Conservation (phyloP, 2,797 vertebrate species). For the Neopelma chrysocephalum region DNA sequence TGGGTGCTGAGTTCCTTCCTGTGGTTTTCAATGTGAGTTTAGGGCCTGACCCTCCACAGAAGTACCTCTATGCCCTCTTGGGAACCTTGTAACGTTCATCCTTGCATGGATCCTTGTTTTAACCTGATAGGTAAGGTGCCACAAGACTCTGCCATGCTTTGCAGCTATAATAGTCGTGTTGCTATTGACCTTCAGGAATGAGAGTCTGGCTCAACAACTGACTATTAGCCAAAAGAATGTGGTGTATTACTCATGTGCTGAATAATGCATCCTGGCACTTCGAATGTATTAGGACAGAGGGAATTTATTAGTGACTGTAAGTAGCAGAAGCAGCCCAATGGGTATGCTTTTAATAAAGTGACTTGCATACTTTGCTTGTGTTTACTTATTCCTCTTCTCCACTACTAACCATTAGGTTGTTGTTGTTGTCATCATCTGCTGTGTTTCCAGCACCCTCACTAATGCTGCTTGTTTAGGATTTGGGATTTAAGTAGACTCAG, state of each 20-base stretch:
- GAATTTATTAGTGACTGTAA: background rate
- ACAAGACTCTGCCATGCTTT: background rate
- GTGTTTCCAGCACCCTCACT: background rate
- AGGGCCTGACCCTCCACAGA: background rate
- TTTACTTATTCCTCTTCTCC: background rate
- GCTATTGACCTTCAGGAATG: constrained; percentile 5
- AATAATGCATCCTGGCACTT: constrained; percentile 22
- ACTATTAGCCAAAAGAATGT: constrained; percentile 13
- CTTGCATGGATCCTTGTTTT: background rate
- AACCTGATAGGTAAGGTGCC: background rate
- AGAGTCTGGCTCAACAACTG: background rate
- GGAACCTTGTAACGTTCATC: background rate
- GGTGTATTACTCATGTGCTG: constrained; percentile 19
- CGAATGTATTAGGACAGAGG: background rate
- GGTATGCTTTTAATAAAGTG: background rate
- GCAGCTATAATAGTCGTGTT: background rate
- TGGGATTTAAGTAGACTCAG: background rate
- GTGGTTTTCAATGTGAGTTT: background rate
- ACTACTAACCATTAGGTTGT: background rate
- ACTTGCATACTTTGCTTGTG: background rate
- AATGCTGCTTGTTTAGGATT: background rate
- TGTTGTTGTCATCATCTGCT: background rate
- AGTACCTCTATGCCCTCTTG: background rate
- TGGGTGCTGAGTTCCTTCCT: background rate
- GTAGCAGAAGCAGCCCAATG: constrained; percentile 2